These are phyloP conservation scores for Accipiter virgatus DNA, from an alignment of 2,113 vertebrate genomes.

Conservation along the genomic window DNA sequence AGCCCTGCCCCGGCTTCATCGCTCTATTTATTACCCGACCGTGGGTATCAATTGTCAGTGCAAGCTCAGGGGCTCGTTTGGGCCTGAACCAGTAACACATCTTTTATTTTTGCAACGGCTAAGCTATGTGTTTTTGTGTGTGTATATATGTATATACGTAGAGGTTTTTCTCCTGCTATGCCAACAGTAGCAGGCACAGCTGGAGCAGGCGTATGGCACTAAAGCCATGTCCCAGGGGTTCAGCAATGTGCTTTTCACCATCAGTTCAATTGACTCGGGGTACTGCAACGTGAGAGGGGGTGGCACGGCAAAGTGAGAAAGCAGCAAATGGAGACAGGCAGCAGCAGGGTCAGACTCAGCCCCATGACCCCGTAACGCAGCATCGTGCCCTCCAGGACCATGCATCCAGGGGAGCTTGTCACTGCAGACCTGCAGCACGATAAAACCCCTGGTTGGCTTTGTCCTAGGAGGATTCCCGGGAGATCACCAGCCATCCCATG, in stretches of 20 bases:
- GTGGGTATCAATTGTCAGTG: neutral
- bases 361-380: rapidly evolving
- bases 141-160: rapidly evolving
- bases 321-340: neutral
- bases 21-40: neutral
- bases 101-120: neutral
- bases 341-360: neutral
- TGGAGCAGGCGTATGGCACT: rapidly evolving
- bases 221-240: neutral
- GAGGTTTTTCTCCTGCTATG: neutral
- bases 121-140: too few species aligned
- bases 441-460: neutral
- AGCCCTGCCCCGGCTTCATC: neutral
- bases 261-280: neutral
- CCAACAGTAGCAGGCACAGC: neutral
- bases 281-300: neutral
- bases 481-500: neutral
- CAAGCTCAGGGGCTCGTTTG: neutral
- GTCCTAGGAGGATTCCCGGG: neutral
- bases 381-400: rapidly evolving
- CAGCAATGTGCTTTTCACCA: neutral
- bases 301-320: neutral
- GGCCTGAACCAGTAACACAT: neutral
- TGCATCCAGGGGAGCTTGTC: too few species aligned
- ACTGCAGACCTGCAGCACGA: neutral